Evolutionary conservation across 64 coral and sea anemone species (phyloP), one percentile per base, ranked within the genome.

Genomic region (Montipora efflorescens): DNA sequence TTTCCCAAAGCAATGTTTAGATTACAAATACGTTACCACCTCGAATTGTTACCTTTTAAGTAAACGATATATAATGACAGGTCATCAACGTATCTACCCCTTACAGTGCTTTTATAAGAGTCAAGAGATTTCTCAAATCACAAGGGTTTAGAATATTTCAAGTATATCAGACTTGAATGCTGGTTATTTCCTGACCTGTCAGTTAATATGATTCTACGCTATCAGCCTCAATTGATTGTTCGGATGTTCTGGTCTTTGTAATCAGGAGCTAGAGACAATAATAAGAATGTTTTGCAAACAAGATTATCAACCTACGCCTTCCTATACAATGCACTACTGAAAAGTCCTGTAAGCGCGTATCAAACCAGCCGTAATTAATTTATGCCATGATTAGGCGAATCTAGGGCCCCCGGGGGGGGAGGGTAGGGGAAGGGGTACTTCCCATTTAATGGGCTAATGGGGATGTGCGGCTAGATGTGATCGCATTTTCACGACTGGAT

Each of bases 1-100:
- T 45, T 84, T 47, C 44, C 68, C 81, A 59, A 59, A 45, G 59
- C 59, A 83, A 83, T 66, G 59, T 22, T 58, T 25, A 36, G 14
- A 8, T 62, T 47, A 18, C 8, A 45, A 43, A 83, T 16, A 3
- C 20, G 59, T 5, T 67, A 16, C 81, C 59, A 59, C 58, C 12
- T 45, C 16, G 62, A 67, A 67, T 67, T 67, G 16, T 55, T 55
- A 23, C 44, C 2, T 57, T 36, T 43, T 83, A 67, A 47, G 62
- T 84, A 67, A 84, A 20, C 64, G 43, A 71, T 71, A 71, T 47
- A 86, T 71, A 71, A 50, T 86, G 64, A 59, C 7, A 70, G 7
- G 44, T 71, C 19, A 86, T 86, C 49, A 86, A 69, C 46, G 47
- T 71, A 71, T 70, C 71, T 72, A 69, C 66, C 19, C 61, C 80